These are phyloP conservation scores for Uloborus diversus DNA, from an alignment of 1,140 invertebrate genomes.

Conservation along the genomic window DNA sequence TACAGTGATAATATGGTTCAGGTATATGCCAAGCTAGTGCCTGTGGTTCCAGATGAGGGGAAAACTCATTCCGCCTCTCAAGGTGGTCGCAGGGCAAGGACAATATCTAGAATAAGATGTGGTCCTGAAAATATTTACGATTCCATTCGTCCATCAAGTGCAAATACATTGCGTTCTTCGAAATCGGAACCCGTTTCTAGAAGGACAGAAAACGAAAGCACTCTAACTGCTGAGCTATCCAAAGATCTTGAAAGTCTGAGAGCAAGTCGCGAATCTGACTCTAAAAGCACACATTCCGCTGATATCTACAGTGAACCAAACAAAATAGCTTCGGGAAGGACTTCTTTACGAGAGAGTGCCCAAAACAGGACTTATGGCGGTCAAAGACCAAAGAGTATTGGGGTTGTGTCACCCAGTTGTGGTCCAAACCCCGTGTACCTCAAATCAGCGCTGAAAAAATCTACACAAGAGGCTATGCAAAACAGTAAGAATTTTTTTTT, in stretches of 20 bases:
- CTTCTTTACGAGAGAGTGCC: not conserved
- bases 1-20: constrained; percentile 52
- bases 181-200: not conserved
- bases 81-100: constrained; percentile 18
- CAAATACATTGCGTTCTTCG: not conserved
- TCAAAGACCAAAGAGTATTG: constrained; percentile 48
- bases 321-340: not conserved
- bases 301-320: constrained; percentile 28
- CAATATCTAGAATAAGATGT: not conserved
- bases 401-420: constrained; percentile 23
- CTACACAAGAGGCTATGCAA: constrained; percentile 24
- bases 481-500: constrained; percentile 8
- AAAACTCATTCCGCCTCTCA: constrained; percentile 2
- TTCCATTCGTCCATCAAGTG: not conserved
- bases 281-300: not conserved
- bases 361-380: not conserved
- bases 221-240: not conserved
- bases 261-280: not conserved
- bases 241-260: not conserved
- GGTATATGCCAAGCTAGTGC: constrained; percentile 34
- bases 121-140: constrained; percentile 14
- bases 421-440: constrained; percentile 36
- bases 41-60: constrained; percentile 37
- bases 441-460: constrained; percentile 44
- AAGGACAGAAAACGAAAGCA: not conserved